Evolutionary conservation across 1,140 invertebrate species (phyloP), one percentile per base, ranked within the genome.

Genomic region (Ericerus pela): DNA sequence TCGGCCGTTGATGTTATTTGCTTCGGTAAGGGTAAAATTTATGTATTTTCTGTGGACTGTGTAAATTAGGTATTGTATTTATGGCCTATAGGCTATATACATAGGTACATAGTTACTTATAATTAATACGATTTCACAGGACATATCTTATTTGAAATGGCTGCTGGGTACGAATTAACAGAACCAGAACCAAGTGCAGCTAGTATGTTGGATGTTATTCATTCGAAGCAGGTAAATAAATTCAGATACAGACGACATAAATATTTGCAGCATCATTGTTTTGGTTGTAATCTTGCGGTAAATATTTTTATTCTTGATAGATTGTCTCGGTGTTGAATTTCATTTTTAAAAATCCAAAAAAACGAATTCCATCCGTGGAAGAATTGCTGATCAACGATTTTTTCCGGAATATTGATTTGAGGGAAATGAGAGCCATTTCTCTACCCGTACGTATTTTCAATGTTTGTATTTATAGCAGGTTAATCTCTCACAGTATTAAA

Each of bases 61-160:
- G 36, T 38, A 4, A 3, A 16, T 6, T 16, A 6, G 36, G 14
- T 3, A 6, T 16, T 38, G 5, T 38, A 38, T 38, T n/a, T 33
- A 14, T 5, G 14, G n/a, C 20, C 20, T 38, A 4, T 38, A 38
- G 20, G 20, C 14, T 14, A 38, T 6, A 38, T 18, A 18, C 20
- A 6, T 16, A 4, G 4, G 14, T 38, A 16, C n/a, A 14, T 5
- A 38, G 36, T 14, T 14, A 4, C 5, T 14, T 18, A 38, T 38
- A 38, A 57, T 37, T 24, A 12, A 60, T 59, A 18, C 55, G 57
- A 36, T 58, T 59, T 66, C 63, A 28, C 62, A 81, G 79, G 79
- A 60, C 84, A 89, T 67, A 76, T 93, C 61, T 71, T 93, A 28
- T 92, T 87, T 69, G 88, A 93, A 73, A 93, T 94, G 88, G 84